A percentile compares a stretch with the other conserved stretches of the same genome.
These are phyloP conservation scores for Apantesis nais DNA, from an alignment of 2,888 invertebrate species.

Conservation along the genomic window DNA sequence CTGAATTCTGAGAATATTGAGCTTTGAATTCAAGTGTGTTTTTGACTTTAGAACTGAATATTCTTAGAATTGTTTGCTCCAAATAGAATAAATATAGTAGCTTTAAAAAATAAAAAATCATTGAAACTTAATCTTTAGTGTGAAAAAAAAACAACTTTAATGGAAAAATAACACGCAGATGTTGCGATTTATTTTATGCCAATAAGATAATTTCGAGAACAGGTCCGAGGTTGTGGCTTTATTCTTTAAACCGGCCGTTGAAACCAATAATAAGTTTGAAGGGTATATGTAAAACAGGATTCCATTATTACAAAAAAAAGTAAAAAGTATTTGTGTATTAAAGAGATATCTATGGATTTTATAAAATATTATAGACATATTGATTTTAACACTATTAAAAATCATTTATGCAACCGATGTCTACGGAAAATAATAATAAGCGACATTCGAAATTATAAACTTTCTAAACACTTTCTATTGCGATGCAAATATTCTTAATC, in stretches of 20 bases:
- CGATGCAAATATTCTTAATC: background rate
- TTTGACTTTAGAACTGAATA: background rate
- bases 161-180: constrained; percentile 20
- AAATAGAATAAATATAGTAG: background rate
- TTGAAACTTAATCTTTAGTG: background rate
- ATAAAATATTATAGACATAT: constrained; percentile 7
- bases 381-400: constrained; percentile 7
- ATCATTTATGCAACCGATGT: constrained; percentile 17
- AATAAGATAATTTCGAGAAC: constrained; percentile 32
- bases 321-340: constrained; percentile 12
- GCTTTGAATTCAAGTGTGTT: background rate
- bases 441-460: constrained; percentile 18
- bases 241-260: constrained; percentile 29
- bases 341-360: background rate
- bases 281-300: constrained; percentile 24
- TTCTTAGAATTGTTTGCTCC: background rate
- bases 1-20: background rate
- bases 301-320: constrained; percentile 12
- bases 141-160: background rate
- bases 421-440: constrained; percentile 5
- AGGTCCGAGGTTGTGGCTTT: constrained; percentile 36
- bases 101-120: background rate
- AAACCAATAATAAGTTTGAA: constrained; percentile 23
- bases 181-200: constrained; percentile 32
- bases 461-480: constrained; percentile 48